A percentile compares a stretch with the other conserved stretches of the same genome.
Conservation (phyloP, 1,140 invertebrate species). For the Lepidurus apus region DNA sequence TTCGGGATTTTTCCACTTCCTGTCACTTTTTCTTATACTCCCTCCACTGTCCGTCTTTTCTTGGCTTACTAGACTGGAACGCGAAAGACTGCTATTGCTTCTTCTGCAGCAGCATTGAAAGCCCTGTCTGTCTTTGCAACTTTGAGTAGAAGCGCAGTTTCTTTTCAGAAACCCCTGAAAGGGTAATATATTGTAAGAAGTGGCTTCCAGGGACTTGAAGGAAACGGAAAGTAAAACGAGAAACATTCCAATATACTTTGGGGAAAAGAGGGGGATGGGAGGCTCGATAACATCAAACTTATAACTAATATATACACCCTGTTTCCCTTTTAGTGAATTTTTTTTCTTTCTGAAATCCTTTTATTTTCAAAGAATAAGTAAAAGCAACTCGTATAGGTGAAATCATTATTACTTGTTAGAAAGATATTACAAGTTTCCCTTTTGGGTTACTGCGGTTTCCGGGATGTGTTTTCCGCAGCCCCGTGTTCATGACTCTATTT, state of each 20-base stretch:
- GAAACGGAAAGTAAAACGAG: background rate
- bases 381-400: background rate
- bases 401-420: background rate
- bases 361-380: background rate
- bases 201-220: background rate
- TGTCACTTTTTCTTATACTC: background rate
- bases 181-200: background rate
- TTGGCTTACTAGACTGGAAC: background rate
- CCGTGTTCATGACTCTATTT: constrained; percentile 2
- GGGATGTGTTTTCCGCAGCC: background rate
- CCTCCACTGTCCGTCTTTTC: background rate
- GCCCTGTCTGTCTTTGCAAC: background rate
- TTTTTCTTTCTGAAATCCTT: background rate
- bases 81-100: background rate
- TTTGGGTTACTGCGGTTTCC: background rate
- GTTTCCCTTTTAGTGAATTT: background rate
- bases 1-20: background rate
- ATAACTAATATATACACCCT: too few relatives aligned
- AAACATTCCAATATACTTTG: background rate
- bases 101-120: background rate
- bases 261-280: background rate
- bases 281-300: background rate
- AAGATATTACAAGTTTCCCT: background rate
- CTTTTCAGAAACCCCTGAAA: background rate
- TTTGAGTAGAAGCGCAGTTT: background rate